Base-by-base conservation (phyloP, 2,797 vertebrate genomes). In the Melanotaenia nigrans region DNA sequence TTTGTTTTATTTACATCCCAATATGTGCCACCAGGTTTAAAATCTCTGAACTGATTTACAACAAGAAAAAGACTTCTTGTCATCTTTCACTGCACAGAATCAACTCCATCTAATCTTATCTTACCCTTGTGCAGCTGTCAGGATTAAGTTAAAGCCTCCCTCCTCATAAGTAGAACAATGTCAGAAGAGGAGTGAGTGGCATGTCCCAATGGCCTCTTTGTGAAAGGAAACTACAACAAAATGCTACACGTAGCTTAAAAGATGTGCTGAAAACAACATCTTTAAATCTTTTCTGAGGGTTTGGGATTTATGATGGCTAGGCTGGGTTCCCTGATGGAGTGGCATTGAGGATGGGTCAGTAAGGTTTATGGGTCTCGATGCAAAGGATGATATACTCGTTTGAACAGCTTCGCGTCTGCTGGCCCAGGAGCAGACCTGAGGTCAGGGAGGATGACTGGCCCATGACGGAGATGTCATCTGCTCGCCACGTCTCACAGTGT, bases 401-500 rank as follows among this genome's bases (percentile, higher is more conserved):
- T 65, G 95, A 96, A 54, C 98, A 99, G 94, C 96, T 97, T 2
- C 96, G 95, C 0, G 94, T 92, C 81, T 96, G 94, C 87, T 99
- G 98, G 79, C 95, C 96, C 82, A 99, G 95, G 65, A 99, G 93
- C 61, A 92, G 95, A 38, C 97, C 96, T 0, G 90, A 94, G 79
- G 89, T 91, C 87, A 99, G 94, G 0, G 92, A 94, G 0, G 97
- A 98, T 0, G 97, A 96, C 85, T 97, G 94, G 65, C 98, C 98
- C 2, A 77, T 92, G 70, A 96, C 94, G 0, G 95, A 95, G 85
- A 87, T 24, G 66, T 95, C 93, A 22, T 95, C 89, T 0, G 94
- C 94, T 40, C 93, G 94, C 98, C 98, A 99, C 0, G 92, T 95
- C 94, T 98, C 97, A 16, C 98, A 99, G 94, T 97, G 96, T 81